phyloP scores from a whole-genome alignment of 1,140 invertebrate species.

The Drosophila tristis region DNA sequence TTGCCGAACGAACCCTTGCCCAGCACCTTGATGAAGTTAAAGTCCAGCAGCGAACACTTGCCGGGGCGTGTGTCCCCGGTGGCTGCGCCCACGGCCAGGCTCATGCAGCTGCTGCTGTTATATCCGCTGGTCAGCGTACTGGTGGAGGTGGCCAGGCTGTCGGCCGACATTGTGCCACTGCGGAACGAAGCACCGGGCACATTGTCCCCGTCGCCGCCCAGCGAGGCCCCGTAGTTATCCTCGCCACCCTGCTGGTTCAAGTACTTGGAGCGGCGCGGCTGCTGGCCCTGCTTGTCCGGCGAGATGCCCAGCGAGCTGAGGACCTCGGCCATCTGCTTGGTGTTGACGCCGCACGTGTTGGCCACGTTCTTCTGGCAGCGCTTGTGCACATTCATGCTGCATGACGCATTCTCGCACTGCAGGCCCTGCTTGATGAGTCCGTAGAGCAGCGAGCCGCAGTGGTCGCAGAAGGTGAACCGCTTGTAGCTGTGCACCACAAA shows the following conservation, averaged over 20 bases:
- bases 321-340: slow-evolving; percentile 97
- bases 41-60: slow-evolving; percentile 93
- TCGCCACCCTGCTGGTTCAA: slow-evolving; percentile 85
- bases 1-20: slow-evolving; percentile 99
- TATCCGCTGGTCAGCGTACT: slow-evolving; percentile 72
- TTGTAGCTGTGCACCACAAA: slow-evolving; percentile 97
- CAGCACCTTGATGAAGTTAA: slow-evolving; percentile 98
- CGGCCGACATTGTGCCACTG: slow-evolving; percentile 62
- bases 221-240: slow-evolving; percentile 84
- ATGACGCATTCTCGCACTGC: slow-evolving; percentile 98
- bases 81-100: slow-evolving; percentile 50
- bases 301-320: slow-evolving; percentile 96
- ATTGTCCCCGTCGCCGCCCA: slow-evolving; percentile 61
- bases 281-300: slow-evolving; percentile 92
- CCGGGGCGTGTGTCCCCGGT: slow-evolving; percentile 83
- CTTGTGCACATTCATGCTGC: slow-evolving; percentile 99
- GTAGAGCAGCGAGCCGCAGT: slow-evolving; percentile 96
- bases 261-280: slow-evolving; percentile 88
- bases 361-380: slow-evolving; percentile 99
- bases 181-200: slow-evolving; percentile 72
- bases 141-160: slow-evolving; percentile 68
- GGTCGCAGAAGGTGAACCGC: slow-evolving; percentile 99
- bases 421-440: slow-evolving; percentile 98
- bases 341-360: slow-evolving; percentile 99
- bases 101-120: slow-evolving; percentile 72